Conservation (phyloP, 2,113 vertebrate species). For the Athene cunicularia region DNA sequence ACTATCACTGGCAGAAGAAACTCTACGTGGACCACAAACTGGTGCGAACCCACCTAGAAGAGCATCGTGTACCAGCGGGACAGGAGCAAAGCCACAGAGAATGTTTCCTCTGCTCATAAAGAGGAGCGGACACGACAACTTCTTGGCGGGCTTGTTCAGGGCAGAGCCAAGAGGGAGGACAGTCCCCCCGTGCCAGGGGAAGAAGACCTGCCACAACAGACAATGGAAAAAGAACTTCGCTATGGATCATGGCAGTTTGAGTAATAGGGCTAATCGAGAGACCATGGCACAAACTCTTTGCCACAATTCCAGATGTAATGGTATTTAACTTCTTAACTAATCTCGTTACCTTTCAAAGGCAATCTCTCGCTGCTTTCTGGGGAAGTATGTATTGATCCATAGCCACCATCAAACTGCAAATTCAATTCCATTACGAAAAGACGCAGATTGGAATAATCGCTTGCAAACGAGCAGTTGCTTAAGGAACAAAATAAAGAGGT, state of each 20-base stretch:
- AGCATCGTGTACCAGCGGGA: rapidly evolving
- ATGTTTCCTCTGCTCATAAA: not conserved
- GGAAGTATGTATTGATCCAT: not conserved
- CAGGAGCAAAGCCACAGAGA: not conserved
- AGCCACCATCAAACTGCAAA: not conserved
- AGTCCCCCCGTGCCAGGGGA: not conserved
- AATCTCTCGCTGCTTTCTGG: not conserved
- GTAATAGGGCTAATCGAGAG: not conserved
- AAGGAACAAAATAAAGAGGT: not conserved
- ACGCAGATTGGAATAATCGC: not conserved
- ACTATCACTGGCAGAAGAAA: not conserved
- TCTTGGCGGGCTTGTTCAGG: not conserved
- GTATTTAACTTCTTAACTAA: not conserved
- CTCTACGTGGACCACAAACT: rapidly evolving
- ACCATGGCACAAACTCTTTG: not conserved
- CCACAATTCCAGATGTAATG: not conserved
- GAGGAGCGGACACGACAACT: rapidly evolving
- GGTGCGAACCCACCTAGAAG: not conserved
- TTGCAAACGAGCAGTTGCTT: not conserved
- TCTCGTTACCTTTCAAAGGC: not conserved
- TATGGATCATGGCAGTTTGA: not conserved
- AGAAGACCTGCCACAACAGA: not conserved
- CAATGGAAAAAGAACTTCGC: rapidly evolving
- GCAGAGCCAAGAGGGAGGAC: not conserved
- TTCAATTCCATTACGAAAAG: not conserved